Evolutionary conservation across 2,888 invertebrate species (phyloP), one percentile per base, ranked within the genome.

Genomic region (Morpho deidamia): DNA sequence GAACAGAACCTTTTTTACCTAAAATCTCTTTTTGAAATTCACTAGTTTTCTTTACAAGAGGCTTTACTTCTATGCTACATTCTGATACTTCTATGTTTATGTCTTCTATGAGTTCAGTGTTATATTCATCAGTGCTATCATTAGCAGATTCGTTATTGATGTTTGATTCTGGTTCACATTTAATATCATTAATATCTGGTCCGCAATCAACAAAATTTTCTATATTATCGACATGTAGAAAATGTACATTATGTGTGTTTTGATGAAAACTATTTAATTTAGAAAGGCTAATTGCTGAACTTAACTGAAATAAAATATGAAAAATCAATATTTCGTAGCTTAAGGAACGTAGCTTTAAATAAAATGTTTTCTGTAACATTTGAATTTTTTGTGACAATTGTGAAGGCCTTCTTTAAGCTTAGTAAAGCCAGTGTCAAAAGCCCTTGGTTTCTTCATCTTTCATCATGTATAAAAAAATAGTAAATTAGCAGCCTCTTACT

Each of bases 121-220:
- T 11, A 7, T 11, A 38, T 44, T 42, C 43, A 11, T 34, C 41
- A 7, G 35, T 38, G 43, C 43, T 53, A 9, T 33, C 2, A 42
- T 10, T 38, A n/a, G n/a, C 12, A 11, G n/a, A 12, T 34, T 53
- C 47, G 10, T 32, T 11, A 11, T 53, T 38, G 8, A 46, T 32
- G 39, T 54, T 55, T 0, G 37, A 38, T 14, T 58, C 58, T 7
- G 11, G 34, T 23, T 60, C 58, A 14, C 23, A 35, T 14, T 52
- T 53, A 32, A 60, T 48, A n/a, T 50, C 23, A 23, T 23, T 32
- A 3, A 51, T 39, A 23, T 47, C 42, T 42, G 35, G 39, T 34
- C 54, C 58, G 14, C 58, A 58, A 12, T 60, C 60, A n/a, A 60
- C 47, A 33, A 58, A 58, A 50, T 49, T 52, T 38, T 58, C 48